Evolutionary conservation across 2,888 invertebrate genomes (phyloP), one percentile per base, ranked within the genome.

Genomic region (Macrophya alboannulata): DNA sequence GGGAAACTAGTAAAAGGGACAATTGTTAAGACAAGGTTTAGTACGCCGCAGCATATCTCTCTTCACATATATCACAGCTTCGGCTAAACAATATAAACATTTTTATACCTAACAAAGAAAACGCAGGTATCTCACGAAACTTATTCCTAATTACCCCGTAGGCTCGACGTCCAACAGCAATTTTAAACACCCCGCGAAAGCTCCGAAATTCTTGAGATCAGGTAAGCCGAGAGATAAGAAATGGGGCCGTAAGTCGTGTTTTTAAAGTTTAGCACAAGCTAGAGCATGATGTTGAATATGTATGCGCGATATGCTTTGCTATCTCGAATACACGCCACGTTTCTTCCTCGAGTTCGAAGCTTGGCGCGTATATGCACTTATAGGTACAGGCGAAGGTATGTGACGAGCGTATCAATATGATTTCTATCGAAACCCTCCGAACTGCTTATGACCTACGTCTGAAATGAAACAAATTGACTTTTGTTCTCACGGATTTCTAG

Each of bases 1-100:
- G 84, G 25, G 51, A 43, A 40, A 74, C 25, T 43, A 68, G 68
- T 71, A 68, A 68, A 83, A 81, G 81, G 62, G 62, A 81, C 81
- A 59, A 62, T 81, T 59, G 81, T 81, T 81, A 15, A 40, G 62
- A 81, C 81, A 81, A 81, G 21, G 62, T 62, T 62, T 59, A 40
- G n/a, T 81, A 37, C 62, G 15, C 40, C 40, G 15, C 43, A 59
- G 48, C 81, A 62, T 21, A 40, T 62, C 40, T 62, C n/a, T 81
- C 15, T 15, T 10, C 21, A 17, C 12, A 9, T 40, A 12, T 40
- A 51, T 37, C 21, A 15, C 8, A 21, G 9, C 6, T 43, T 37
- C 48, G 25, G 45, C 10, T 43, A n/a, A 72, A 72, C 72, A 72
- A 72, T 72, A 21, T 21, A 10, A 74, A 74, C 43, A 25, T 12